These are phyloP conservation scores for Melanostigma gelatinosum DNA, from an alignment of 2,113 vertebrate species.

Conservation along the genomic window DNA sequence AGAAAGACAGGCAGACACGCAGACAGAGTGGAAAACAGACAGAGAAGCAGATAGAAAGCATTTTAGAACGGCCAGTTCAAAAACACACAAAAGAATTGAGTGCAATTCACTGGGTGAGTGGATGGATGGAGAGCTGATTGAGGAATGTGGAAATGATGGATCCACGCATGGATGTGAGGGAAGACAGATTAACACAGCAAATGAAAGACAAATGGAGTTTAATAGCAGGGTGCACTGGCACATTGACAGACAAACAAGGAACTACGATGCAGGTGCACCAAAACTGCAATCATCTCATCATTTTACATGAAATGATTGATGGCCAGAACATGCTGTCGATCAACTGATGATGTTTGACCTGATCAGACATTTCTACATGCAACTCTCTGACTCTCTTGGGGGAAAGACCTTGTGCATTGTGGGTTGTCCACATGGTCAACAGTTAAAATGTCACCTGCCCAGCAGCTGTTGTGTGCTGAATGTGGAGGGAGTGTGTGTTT, in stretches of 20 bases:
- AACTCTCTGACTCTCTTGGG: not conserved
- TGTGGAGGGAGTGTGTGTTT: conserved; percentile 23
- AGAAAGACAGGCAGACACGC: not conserved
- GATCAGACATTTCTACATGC: conserved; percentile 16
- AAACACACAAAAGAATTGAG: conserved; percentile 31
- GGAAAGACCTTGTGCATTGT: not conserved
- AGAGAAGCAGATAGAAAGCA: not conserved
- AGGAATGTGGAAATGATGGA: conserved; percentile 31
- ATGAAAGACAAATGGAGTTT: conserved; percentile 41
- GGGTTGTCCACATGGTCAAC: conserved; percentile 6
- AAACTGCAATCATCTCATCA: conserved; percentile 33
- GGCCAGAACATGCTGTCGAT: conserved; percentile 1
- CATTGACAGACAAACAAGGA: conserved; percentile 28
- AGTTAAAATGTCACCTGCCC: conserved; percentile 35
- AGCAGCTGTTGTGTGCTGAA: conserved; percentile 42
- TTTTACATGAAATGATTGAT: conserved; percentile 3
- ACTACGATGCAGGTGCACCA: conserved; percentile 18
- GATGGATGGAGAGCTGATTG: conserved; percentile 31
- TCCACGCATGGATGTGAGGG: conserved; percentile 23
- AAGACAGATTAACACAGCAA: conserved; percentile 35
- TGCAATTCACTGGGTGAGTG: not conserved
- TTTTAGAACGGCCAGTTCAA: conserved; percentile 1
- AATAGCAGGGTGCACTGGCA: conserved; percentile 26
- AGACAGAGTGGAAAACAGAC: conserved; percentile 2
- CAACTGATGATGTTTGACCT: not conserved